Conservation (phyloP, 92 coral and sea anemone genomes). For the Paragorgia papillata region DNA sequence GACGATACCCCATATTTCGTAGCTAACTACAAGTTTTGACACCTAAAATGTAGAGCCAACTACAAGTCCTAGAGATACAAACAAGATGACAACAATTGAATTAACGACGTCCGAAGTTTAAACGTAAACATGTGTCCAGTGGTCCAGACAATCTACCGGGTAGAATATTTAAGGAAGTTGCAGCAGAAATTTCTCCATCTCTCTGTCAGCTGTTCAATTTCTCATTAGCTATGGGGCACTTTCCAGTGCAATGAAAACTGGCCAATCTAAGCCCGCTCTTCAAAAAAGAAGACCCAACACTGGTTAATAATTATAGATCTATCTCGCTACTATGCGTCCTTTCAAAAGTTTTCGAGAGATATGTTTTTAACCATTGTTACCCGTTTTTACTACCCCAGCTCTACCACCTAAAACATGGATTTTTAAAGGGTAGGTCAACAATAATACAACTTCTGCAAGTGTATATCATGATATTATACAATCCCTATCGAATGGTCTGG, state of each 20-base stretch:
- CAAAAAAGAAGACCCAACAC: not conserved
- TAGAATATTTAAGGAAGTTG: too few relatives aligned
- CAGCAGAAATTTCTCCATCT: too few relatives aligned
- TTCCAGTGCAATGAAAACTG: too few relatives aligned
- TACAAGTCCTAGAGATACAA: too few relatives aligned
- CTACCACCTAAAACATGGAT: conserved; percentile 1
- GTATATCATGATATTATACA: not conserved
- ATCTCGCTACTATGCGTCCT: not conserved
- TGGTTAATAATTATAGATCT: not conserved
- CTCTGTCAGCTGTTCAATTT: too few relatives aligned
- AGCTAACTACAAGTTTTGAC: too few relatives aligned
- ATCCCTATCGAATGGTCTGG: not conserved
- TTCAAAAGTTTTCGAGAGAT: conserved; percentile 18
- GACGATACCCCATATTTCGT: too few relatives aligned
- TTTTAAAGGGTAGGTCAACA: not conserved
- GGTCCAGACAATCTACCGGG: too few relatives aligned
- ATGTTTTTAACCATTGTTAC: conserved; percentile 2
- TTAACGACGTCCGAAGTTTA: not conserved
- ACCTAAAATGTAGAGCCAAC: too few relatives aligned
- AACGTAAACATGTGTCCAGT: not conserved
- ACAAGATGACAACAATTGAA: too few relatives aligned
- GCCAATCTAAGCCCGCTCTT: not conserved
- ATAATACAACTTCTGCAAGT: not conserved
- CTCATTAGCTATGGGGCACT: too few relatives aligned
- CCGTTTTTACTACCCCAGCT: not conserved